Evolutionary conservation across 2,888 invertebrate species (phyloP).

Genomic region (Urechis unicinctus): DNA sequence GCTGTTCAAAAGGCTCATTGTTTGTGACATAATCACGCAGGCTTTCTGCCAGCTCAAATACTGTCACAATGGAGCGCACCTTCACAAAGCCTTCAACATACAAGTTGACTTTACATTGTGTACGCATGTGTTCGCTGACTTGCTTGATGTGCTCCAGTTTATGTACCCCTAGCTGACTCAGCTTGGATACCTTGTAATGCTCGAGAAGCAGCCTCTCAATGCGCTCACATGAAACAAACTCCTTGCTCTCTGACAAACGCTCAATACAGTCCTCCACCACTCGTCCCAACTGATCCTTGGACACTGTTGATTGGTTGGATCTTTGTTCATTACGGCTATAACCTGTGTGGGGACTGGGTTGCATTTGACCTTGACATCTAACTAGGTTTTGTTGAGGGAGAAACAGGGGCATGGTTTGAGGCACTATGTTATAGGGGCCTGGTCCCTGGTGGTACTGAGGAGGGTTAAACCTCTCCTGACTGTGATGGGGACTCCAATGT

Average conservation of each 20-base stretch:
- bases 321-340: background rate
- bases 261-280: constrained; percentile 40
- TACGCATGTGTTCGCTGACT: constrained; percentile 30
- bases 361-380: no score
- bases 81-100: constrained; percentile 38
- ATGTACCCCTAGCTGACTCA: constrained; percentile 5
- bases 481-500: no score
- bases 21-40: constrained; percentile 28
- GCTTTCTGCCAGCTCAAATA: constrained; percentile 35
- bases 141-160: constrained; percentile 12
- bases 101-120: constrained; percentile 29
- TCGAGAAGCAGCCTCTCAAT: constrained; percentile 33
- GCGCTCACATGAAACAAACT: constrained; percentile 32
- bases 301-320: no score
- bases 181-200: background rate
- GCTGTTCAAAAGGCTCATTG: constrained; percentile 27
- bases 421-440: no score
- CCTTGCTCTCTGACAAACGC: constrained; percentile 32
- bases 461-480: no score
- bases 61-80: constrained; percentile 33
- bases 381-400: no score
- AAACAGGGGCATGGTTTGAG: no score
- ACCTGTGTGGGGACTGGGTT: background rate
- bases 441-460: no score
- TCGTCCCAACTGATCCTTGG: constrained; percentile 26